Percentiles rank a stretch among this genome's conserved stretches.
Evolutionary conservation across 2,797 vertebrate species (phyloP).

Genomic region (Gymnocypris eckloni): DNA sequence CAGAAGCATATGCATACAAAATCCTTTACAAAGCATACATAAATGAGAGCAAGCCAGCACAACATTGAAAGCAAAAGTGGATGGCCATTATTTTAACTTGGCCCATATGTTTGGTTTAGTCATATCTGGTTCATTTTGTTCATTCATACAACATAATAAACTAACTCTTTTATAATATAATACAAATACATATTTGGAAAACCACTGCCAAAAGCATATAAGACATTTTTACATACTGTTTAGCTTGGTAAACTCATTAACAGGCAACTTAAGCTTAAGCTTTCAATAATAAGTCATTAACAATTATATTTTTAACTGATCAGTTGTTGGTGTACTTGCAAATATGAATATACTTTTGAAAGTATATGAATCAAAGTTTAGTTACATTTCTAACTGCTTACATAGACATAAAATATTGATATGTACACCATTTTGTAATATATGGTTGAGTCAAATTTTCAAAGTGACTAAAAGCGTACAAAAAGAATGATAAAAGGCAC

Average conservation of each 20-base stretch:
- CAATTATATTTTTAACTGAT: background rate
- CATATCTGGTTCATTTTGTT: background rate
- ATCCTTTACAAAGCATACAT: slow-evolving; percentile 15
- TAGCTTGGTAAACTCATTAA: background rate
- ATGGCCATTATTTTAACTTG: background rate
- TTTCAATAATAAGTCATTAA: background rate
- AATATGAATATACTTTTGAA: slow-evolving; percentile 4
- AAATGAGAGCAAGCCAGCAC: slow-evolving; percentile 1
- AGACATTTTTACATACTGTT: slow-evolving; percentile 17
- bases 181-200: slow-evolving; percentile 13
- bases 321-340: background rate
- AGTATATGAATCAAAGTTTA: background rate
- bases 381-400: background rate
- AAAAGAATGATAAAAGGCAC: background rate
- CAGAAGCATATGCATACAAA: slow-evolving; percentile 14
- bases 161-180: background rate
- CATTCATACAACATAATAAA: background rate
- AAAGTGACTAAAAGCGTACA: background rate
- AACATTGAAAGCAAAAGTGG: slow-evolving; percentile 6
- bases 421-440: background rate
- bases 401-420: background rate
- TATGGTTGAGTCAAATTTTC: background rate
- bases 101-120: background rate
- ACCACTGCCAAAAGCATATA: slow-evolving; percentile 1
- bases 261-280: background rate